A percentile compares a stretch with the other conserved stretches of the same genome.
These are phyloP conservation scores for Glyphotaelius pellucidus DNA, from an alignment of 2,888 invertebrate genomes.

Conservation along the genomic window DNA sequence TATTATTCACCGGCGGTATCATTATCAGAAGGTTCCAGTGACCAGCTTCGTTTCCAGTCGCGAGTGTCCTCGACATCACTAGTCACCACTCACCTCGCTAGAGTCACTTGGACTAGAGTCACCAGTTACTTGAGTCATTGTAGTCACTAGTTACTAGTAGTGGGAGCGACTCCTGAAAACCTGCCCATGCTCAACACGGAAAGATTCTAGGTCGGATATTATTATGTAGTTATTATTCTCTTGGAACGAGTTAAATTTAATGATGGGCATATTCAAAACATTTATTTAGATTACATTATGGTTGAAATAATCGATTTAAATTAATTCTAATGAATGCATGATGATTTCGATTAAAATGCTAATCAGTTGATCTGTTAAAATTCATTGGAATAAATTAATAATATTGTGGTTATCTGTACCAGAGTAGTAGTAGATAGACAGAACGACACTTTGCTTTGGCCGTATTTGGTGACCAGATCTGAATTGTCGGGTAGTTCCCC, in stretches of 20 bases:
- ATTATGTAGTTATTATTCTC: background rate
- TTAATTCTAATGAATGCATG: too few relatives aligned
- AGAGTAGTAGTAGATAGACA: too few relatives aligned
- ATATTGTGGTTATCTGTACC: too few relatives aligned
- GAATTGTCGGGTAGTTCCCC: too few relatives aligned
- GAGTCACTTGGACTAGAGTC: too few relatives aligned
- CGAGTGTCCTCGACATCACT: background rate
- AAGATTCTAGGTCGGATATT: background rate
- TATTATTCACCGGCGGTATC: background rate
- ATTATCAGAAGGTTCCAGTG: background rate
- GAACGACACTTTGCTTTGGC: too few relatives aligned
- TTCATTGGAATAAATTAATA: too few relatives aligned
- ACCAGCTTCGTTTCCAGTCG: background rate
- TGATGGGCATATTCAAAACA: background rate
- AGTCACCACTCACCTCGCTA: background rate
- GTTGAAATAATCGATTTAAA: too few relatives aligned
- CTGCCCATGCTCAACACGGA: background rate
- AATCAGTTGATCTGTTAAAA: too few relatives aligned
- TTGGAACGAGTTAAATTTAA: background rate
- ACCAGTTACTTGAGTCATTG: too few relatives aligned
- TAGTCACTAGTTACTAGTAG: background rate
- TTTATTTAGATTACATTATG: background rate
- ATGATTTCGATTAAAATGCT: too few relatives aligned
- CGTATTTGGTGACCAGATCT: too few relatives aligned
- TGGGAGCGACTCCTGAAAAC: background rate